These are phyloP conservation scores for Cercopithecus hamlyni DNA, from an alignment of 2,797 vertebrate genomes.

Conservation along the genomic window DNA sequence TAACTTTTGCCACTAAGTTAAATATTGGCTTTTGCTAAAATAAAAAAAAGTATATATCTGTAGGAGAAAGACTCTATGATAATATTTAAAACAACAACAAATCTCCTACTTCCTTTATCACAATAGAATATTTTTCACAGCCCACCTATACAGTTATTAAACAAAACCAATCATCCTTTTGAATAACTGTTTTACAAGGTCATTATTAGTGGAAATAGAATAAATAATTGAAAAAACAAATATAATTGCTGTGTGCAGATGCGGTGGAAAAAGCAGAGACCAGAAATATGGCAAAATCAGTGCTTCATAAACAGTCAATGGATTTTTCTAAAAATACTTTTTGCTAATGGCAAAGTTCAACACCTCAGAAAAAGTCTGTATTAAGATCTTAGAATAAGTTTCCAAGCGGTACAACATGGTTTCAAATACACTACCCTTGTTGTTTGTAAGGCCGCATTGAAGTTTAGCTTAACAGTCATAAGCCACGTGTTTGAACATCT, in stretches of 20 bases:
- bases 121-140: constrained; percentile 45
- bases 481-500: constrained; percentile 87
- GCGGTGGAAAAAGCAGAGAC: constrained; percentile 80
- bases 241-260: constrained; percentile 61
- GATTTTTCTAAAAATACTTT: constrained; percentile 83
- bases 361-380: constrained; percentile 83
- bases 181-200: constrained; percentile 63
- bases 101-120: constrained; percentile 50
- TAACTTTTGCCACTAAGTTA: constrained; percentile 39
- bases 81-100: constrained; percentile 28
- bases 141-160: constrained; percentile 12
- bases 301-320: constrained; percentile 81
- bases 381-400: constrained; percentile 81
- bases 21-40: constrained; percentile 57
- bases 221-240: constrained; percentile 66
- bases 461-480: constrained; percentile 93
- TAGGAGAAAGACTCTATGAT: background rate
- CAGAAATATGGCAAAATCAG: constrained; percentile 80
- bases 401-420: constrained; percentile 79
- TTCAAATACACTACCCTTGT: constrained; percentile 84
- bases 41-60: background rate
- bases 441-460: constrained; percentile 88
- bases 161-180: constrained; percentile 24
- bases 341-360: constrained; percentile 88
- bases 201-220: constrained; percentile 58